These are phyloP conservation scores for Ranitomeya variabilis DNA, from an alignment of 2,113 vertebrate species.

Conservation along the genomic window DNA sequence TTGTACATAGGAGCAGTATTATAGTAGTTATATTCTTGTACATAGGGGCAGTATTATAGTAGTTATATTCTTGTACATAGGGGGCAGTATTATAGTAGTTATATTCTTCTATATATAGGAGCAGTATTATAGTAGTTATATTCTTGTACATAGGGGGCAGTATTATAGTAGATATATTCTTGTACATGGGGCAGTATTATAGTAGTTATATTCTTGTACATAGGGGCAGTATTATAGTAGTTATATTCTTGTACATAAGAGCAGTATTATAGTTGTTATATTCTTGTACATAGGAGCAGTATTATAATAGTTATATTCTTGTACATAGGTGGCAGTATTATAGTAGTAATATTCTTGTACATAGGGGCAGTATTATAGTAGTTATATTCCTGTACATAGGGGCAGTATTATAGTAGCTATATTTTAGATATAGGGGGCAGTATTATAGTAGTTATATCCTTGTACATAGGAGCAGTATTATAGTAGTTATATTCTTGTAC, in stretches of 20 bases:
- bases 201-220: background rate
- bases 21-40: background rate
- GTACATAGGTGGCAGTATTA: background rate
- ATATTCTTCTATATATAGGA: background rate
- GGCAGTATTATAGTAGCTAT: background rate
- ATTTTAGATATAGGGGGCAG: background rate
- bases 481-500: background rate
- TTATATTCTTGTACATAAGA: background rate
- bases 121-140: background rate
- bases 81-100: background rate
- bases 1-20: conserved; percentile 1
- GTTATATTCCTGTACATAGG: background rate
- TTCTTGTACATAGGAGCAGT: background rate
- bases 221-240: background rate
- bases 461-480: background rate
- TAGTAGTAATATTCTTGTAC: background rate
- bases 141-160: background rate
- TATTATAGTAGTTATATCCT: background rate
- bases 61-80: background rate
- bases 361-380: background rate
- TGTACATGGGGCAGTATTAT: background rate
- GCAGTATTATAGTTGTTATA: background rate
- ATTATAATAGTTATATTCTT: background rate
- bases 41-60: background rate
- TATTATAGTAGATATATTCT: background rate